Conservation (phyloP, 2,113 vertebrate genomes). For the Lepus americanus region DNA sequence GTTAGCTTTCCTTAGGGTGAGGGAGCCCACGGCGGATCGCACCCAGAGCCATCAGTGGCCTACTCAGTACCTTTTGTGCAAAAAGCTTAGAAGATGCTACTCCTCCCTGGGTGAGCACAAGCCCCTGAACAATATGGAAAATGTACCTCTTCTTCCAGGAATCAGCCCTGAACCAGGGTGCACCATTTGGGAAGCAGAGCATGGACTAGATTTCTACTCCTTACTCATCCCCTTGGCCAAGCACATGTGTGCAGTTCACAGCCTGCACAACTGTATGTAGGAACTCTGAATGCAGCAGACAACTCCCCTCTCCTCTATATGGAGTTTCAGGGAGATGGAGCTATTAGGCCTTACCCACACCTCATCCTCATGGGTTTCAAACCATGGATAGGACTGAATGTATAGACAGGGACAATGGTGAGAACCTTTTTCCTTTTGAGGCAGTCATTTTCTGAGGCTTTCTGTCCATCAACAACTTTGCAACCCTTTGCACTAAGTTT, state of each 20-base stretch:
- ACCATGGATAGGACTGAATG: background rate
- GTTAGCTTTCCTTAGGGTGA: background rate
- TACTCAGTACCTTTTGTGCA: constrained; percentile 18
- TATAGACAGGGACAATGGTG: background rate
- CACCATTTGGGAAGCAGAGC: constrained; percentile 9
- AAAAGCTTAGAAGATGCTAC: constrained; percentile 22
- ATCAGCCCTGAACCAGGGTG: background rate
- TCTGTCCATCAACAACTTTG: constrained; percentile 19
- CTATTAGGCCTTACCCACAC: background rate
- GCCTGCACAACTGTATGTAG: background rate
- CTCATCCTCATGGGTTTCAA: constrained; percentile 2
- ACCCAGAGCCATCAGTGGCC: background rate
- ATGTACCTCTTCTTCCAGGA: constrained; percentile 22
- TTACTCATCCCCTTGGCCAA: background rate
- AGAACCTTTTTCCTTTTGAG: constrained; percentile 16
- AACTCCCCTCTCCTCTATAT: constrained; percentile 1
- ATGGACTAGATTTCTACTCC: background rate
- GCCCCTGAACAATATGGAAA: background rate
- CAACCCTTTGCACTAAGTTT: constrained; percentile 2
- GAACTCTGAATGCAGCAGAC: background rate
- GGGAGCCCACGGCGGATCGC: background rate
- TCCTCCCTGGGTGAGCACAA: background rate
- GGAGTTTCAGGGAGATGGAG: background rate
- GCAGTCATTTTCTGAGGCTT: constrained; percentile 42
- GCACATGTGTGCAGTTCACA: constrained; percentile 33